A percentile compares a stretch with the other conserved stretches of the same genome.
Evolutionary conservation across 2,888 invertebrate genomes (phyloP).

Genomic region (Oscheius sp.): DNA sequence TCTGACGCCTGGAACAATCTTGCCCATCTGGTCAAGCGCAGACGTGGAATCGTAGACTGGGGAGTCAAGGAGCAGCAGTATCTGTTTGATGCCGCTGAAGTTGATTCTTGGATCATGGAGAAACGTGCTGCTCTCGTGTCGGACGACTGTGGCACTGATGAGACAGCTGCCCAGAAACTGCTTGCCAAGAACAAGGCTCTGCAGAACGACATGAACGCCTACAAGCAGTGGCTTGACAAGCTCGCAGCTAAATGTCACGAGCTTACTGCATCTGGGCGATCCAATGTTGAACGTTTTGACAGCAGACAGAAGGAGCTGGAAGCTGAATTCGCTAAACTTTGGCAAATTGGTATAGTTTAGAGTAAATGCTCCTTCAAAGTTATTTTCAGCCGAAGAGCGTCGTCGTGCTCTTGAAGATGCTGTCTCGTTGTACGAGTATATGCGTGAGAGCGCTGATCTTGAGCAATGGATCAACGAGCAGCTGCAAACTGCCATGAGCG

Average conservation of each 20-base stretch:
- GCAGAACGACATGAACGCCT: slow-evolving; percentile 67
- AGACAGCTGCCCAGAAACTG: slow-evolving; percentile 90
- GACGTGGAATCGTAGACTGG: slow-evolving; percentile 78
- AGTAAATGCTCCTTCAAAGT: background rate
- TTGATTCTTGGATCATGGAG: slow-evolving; percentile 92
- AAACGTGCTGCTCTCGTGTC: slow-evolving; percentile 85
- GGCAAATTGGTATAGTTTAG: slow-evolving; percentile 35
- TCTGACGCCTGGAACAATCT: slow-evolving; percentile 75
- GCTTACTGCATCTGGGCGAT: slow-evolving; percentile 48
- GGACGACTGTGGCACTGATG: slow-evolving; percentile 87
- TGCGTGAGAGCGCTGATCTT: slow-evolving; percentile 82
- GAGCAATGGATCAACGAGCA: slow-evolving; percentile 93
- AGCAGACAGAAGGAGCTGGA: slow-evolving; percentile 63
- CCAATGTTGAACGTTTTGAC: slow-evolving; percentile 57
- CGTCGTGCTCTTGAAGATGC: slow-evolving; percentile 84
- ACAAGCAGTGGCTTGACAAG: slow-evolving; percentile 62
- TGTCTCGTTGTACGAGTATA: slow-evolving; percentile 89
- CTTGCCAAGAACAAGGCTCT: slow-evolving; percentile 91
- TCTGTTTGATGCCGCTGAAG: slow-evolving; percentile 69
- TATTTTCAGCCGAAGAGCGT: slow-evolving; percentile 49
- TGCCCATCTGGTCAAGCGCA: slow-evolving; percentile 50
- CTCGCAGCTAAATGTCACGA: slow-evolving; percentile 55
- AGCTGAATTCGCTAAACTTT: slow-evolving; percentile 59
- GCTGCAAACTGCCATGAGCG: slow-evolving; percentile 87
- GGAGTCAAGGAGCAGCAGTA: slow-evolving; percentile 88